Conservation (phyloP, 2,113 vertebrate species). For the Eurypyga helias region DNA sequence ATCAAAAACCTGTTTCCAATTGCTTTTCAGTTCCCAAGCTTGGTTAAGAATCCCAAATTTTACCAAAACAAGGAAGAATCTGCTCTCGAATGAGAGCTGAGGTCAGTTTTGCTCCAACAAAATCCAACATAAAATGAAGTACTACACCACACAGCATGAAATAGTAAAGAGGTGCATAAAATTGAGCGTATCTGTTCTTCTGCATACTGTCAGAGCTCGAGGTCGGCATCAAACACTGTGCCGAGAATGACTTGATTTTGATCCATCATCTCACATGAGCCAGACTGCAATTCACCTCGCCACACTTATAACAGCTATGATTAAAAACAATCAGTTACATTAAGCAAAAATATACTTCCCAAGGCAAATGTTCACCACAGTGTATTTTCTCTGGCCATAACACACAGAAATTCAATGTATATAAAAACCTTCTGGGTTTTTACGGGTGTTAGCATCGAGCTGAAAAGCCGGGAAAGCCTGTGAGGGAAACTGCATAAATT, state of each 20-base stretch:
- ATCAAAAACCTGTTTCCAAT: neutral
- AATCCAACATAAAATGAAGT: constrained; percentile 2
- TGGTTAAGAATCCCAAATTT: neutral
- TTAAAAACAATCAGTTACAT: constrained; percentile 67
- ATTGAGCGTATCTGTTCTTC: neutral
- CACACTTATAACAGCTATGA: constrained; percentile 5
- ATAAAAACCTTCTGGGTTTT: constrained; percentile 46
- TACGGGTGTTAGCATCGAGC: constrained; percentile 25
- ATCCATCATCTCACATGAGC: constrained; percentile 10
- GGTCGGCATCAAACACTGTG: neutral
- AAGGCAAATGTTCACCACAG: constrained; percentile 19
- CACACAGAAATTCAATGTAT: constrained; percentile 1
- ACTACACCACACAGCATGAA: neutral
- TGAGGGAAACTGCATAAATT: constrained; percentile 4
- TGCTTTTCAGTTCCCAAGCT: neutral
- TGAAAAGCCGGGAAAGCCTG: constrained; percentile 18
- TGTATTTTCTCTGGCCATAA: constrained; percentile 7
- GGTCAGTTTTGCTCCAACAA: neutral
- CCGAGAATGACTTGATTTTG: constrained; percentile 22
- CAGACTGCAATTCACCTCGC: neutral
- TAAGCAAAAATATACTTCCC: constrained; percentile 62
- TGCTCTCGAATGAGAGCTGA: neutral
- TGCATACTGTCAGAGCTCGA: neutral
- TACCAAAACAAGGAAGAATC: neutral
- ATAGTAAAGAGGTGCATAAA: constrained; percentile 8